Evolutionary conservation across 2,113 vertebrate genomes (phyloP).

Genomic region (Lanius ludovicianus): DNA sequence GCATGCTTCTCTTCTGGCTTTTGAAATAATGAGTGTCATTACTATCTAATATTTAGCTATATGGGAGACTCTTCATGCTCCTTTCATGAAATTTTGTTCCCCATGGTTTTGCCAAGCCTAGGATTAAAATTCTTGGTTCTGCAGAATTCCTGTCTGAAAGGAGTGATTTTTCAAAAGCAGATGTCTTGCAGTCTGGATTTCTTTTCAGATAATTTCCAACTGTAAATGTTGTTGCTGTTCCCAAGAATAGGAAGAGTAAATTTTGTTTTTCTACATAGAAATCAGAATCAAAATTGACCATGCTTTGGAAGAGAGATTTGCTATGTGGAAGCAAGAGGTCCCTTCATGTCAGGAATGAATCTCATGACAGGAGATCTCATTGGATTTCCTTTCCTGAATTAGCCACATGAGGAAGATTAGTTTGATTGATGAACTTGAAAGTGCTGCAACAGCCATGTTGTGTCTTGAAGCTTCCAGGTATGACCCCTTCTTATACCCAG

Average conservation of each 20-base stretch:
- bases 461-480: background rate
- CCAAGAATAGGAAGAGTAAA: background rate
- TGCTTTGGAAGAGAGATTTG: background rate
- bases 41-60: background rate
- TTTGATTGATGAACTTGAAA: background rate
- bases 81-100: background rate
- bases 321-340: accelerated
- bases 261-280: background rate
- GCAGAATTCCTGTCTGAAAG: background rate
- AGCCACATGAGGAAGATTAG: background rate
- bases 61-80: background rate
- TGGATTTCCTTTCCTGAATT: background rate
- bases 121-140: background rate
- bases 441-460: background rate
- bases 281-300: background rate
- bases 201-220: background rate
- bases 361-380: background rate
- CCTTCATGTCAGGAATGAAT: background rate
- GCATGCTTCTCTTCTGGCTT: background rate
- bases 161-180: background rate
- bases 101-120: background rate
- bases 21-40: background rate
- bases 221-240: background rate
- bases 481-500: background rate
- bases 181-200: background rate